Base-by-base conservation (phyloP, 37 sponge, comb jelly and placozoan genomes). In the Aphrocallistes beatrix region DNA sequence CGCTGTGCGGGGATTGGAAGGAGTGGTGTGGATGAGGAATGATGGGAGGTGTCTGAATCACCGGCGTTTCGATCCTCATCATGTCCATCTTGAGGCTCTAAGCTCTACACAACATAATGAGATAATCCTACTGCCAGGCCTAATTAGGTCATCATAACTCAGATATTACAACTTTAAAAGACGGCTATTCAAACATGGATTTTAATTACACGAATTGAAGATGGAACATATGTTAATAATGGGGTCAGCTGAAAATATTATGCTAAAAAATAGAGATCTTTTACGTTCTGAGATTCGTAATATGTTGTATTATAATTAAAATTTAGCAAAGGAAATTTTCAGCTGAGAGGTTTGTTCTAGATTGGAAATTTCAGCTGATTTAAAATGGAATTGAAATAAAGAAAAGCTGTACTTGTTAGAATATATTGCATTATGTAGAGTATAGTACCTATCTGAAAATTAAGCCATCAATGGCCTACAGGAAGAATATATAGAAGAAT, bases 371-470 rank as follows among this genome's bases (percentile, higher is more conserved):
- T 60, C 75, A 60, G 75, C 75, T 60, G 75, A 60, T 60, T 60
- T 13, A 19, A 60, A 60, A 60, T 30, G n/a, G 75, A 60, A 60
- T 21, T 19, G 75, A 60, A 30, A 32, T n/a, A n/a, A n/a, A n/a
- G n/a, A n/a, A n/a, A n/a, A n/a, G n/a, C n/a, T n/a, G n/a, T n/a
- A n/a, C n/a, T 60, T 60, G 21, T 60, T 32, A 28, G 10, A 32
- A 60, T 60, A 60, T 60, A 60, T 60, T 60, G 75, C 75, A 60
- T 60, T 60, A 60, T 60, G 75, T 60, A 60, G 75, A 60, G 21
- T 60, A 3, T 19, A 19, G 21, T 19, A 60, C n/a, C n/a, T 60
- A 60, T 19, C 75, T 32, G 75, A 21, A 13, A 60, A 28, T 19
- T 60, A 30, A 60, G 75, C 75, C 10, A 60, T 60, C 8, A 30